These are phyloP conservation scores for Griposia aprilina DNA, from an alignment of 2,888 invertebrate species.

Conservation along the genomic window DNA sequence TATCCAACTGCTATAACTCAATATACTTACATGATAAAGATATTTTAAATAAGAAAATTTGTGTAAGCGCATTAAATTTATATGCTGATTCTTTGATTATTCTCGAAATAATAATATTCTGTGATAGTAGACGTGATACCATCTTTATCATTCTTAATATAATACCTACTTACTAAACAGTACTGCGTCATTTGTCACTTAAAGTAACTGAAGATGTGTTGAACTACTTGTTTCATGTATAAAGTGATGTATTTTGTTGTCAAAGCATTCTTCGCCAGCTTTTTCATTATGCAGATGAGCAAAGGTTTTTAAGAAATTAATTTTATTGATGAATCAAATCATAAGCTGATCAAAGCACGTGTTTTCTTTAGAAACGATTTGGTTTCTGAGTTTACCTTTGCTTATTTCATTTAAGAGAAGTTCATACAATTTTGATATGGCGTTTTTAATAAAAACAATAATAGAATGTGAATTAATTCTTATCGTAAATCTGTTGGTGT, in stretches of 20 bases:
- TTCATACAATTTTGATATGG: conserved; percentile 59
- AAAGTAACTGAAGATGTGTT: conserved; percentile 60
- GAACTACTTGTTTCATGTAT: conserved; percentile 39
- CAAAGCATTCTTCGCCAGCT: conserved; percentile 52
- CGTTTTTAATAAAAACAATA: conserved; percentile 51
- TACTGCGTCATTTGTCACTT: conserved; percentile 81
- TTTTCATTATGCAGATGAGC: conserved; percentile 43
- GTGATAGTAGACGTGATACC: conserved; percentile 90
- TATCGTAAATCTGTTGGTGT: conserved; percentile 53
- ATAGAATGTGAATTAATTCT: conserved; percentile 47
- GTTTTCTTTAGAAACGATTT: conserved; percentile 20
- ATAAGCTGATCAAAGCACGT: conserved; percentile 9
- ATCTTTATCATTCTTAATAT: conserved; percentile 79
- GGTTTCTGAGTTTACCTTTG: conserved; percentile 26
- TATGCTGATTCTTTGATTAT: conserved; percentile 78
- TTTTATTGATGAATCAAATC: conserved; percentile 32
- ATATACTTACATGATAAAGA: conserved; percentile 67
- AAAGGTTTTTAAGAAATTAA: conserved; percentile 32
- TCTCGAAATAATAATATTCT: conserved; percentile 89
- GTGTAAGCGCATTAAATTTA: conserved; percentile 78
- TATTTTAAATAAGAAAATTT: conserved; percentile 71
- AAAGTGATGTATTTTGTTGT: conserved; percentile 32
- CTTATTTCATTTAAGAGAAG: conserved; percentile 45
- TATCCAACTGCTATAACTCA: conserved; percentile 60
- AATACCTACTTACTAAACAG: conserved; percentile 66